A percentile compares a stretch with the other conserved stretches of the same genome.
phyloP scores from a whole-genome alignment of 2,113 vertebrate species.

The Ceyx melanurus region DNA sequence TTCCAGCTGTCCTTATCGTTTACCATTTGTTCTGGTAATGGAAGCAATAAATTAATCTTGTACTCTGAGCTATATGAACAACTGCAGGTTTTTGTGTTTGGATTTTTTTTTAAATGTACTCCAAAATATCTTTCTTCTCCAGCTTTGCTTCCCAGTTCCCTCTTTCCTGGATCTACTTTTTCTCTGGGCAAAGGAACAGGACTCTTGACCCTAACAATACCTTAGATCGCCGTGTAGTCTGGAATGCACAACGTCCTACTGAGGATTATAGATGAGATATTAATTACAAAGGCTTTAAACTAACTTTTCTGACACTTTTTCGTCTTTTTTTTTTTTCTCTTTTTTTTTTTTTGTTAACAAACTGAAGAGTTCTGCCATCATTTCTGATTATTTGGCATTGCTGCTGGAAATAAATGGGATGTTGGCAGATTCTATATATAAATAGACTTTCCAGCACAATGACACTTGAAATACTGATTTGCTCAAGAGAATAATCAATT shows the following conservation, averaged over 20 bases:
- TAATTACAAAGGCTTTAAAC: neutral
- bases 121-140: neutral
- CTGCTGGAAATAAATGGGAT: conserved; percentile 16
- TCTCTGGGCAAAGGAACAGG: conserved; percentile 7
- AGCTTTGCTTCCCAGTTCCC: conserved; percentile 14
- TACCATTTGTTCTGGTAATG: neutral
- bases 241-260: neutral
- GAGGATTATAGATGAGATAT: neutral
- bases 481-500: conserved; percentile 12
- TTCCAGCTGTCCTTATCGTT: neutral
- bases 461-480: neutral
- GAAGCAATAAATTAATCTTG: neutral
- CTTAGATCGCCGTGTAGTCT: neutral
- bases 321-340: neutral
- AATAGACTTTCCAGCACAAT: neutral
- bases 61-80: conserved; percentile 19
- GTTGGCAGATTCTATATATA: conserved; percentile 1
- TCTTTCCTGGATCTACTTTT: conserved; percentile 24
- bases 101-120: neutral
- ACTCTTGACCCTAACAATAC: neutral
- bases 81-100: neutral
- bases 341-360: neutral
- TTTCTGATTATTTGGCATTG: conserved; percentile 28
- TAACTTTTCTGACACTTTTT: neutral
- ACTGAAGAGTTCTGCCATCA: neutral